Conservation (phyloP, 1,140 invertebrate genomes). For the Lepidurus couesii region DNA sequence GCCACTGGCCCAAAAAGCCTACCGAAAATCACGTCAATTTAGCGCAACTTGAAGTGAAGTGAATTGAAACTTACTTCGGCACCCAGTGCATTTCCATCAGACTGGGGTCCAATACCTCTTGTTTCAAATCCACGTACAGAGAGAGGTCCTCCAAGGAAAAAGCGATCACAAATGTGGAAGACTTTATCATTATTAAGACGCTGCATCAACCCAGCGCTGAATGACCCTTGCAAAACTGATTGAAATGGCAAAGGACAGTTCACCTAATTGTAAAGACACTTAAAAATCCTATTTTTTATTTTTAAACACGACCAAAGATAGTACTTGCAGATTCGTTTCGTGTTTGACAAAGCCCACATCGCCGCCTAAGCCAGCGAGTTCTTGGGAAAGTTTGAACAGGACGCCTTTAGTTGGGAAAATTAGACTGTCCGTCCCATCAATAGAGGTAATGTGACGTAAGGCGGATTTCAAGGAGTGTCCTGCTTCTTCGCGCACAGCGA, state of each 20-base stretch:
- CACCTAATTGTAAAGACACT: slow-evolving; percentile 26
- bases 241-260: slow-evolving; percentile 39
- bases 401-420: slow-evolving; percentile 69
- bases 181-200: slow-evolving; percentile 54
- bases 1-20: slow-evolving; percentile 71
- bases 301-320: slow-evolving; percentile 61
- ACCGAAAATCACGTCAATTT: slow-evolving; percentile 33
- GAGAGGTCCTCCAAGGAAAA: slow-evolving; percentile 80
- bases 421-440: slow-evolving; percentile 69
- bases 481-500: slow-evolving; percentile 72
- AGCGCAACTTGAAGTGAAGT: background rate
- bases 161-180: slow-evolving; percentile 65
- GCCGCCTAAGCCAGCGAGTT: slow-evolving; percentile 80
- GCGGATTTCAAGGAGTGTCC: slow-evolving; percentile 81
- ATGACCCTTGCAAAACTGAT: slow-evolving; percentile 66
- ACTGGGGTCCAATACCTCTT: slow-evolving; percentile 72
- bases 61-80: slow-evolving; percentile 47
- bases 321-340: slow-evolving; percentile 65
- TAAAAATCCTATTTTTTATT: slow-evolving; percentile 27
- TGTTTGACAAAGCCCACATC: slow-evolving; percentile 79
- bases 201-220: slow-evolving; percentile 62
- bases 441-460: slow-evolving; percentile 64
- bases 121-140: slow-evolving; percentile 74
- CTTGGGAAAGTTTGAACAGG: slow-evolving; percentile 59
- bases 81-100: slow-evolving; percentile 62